phyloP scores from a whole-genome alignment of 2,797 vertebrate species.

The Cossypha heuglini region DNA sequence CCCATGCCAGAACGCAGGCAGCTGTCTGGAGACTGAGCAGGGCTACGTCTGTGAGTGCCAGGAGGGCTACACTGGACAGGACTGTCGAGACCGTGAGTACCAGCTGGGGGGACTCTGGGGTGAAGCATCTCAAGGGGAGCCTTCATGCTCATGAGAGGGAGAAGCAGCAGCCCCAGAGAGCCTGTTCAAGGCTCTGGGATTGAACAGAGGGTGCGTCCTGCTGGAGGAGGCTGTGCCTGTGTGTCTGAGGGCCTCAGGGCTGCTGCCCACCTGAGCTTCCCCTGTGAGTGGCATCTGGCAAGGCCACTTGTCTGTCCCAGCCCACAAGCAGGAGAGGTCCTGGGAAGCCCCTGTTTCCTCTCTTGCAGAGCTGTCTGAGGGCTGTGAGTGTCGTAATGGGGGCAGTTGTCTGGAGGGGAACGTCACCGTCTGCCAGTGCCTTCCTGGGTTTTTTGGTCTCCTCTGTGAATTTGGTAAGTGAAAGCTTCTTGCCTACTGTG shows the following conservation, averaged over 20 bases:
- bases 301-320: neutral
- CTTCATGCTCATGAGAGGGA: rapidly evolving
- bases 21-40: slow-evolving; percentile 70
- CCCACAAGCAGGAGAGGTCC: neutral
- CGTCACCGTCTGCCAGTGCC: slow-evolving; percentile 87
- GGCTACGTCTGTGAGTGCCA: slow-evolving; percentile 75
- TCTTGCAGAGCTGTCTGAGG: slow-evolving; percentile 70
- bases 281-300: neutral
- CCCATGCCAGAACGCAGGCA: slow-evolving; percentile 75
- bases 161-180: neutral
- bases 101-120: rapidly evolving
- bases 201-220: neutral
- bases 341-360: neutral
- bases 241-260: neutral
- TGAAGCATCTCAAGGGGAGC: neutral
- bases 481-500: neutral
- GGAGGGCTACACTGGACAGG: slow-evolving; percentile 66
- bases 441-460: slow-evolving; percentile 76
- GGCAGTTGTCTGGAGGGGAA: slow-evolving; percentile 87
- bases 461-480: slow-evolving; percentile 88
- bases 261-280: neutral
- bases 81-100: slow-evolving; percentile 75
- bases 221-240: neutral
- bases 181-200: neutral
- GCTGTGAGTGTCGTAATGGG: slow-evolving; percentile 91